Conservation (phyloP, 2,888 invertebrate genomes). For the Mechanitis messenoides region DNA sequence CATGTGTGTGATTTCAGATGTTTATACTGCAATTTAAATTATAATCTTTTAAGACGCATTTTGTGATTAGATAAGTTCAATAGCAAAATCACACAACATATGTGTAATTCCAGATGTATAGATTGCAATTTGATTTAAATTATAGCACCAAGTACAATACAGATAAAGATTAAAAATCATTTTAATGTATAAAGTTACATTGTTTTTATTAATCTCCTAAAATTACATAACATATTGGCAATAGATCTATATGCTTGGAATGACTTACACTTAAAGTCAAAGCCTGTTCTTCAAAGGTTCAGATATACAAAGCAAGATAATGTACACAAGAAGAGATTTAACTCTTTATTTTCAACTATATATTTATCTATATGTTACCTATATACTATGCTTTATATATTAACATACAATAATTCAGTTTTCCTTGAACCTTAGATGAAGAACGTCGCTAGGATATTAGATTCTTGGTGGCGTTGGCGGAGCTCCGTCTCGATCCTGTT, state of each 20-base stretch:
- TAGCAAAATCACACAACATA: background rate
- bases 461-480: constrained; percentile 69
- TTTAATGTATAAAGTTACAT: background rate
- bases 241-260: constrained; percentile 6
- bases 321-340: background rate
- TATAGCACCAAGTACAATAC: constrained; percentile 36
- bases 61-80: constrained; percentile 1
- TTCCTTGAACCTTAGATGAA: constrained; percentile 28
- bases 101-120: background rate
- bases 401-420: constrained; percentile 32
- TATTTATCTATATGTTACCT: no score
- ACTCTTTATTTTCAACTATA: background rate
- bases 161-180: constrained; percentile 6
- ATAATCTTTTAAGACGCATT: constrained; percentile 2
- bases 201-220: background rate
- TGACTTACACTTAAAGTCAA: constrained; percentile 6
- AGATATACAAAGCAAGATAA: background rate
- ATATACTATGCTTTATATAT: no score
- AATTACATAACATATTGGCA: constrained; percentile 13
- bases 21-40: no score
- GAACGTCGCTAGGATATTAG: constrained; percentile 40
- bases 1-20: no score
- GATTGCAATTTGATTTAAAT: constrained; percentile 24
- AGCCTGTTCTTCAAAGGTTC: background rate
- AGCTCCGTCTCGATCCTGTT: constrained; percentile 66